Conservation (phyloP, 1,140 invertebrate species). For the Drosophila tani region DNA sequence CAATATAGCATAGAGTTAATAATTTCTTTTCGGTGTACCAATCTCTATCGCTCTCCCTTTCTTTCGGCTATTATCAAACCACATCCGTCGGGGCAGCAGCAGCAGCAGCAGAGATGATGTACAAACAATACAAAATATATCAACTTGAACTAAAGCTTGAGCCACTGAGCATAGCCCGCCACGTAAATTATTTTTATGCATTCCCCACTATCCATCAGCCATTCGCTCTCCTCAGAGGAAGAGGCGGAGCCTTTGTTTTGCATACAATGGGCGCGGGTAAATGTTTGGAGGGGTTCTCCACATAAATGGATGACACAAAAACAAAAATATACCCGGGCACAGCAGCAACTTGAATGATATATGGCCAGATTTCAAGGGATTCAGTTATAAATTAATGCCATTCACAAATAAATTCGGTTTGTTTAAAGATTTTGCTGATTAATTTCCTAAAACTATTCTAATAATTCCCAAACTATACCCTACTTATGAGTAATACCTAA, state of each 20-base stretch:
- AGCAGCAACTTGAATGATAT: conserved; percentile 9
- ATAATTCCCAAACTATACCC: not conserved
- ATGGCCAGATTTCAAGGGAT: conserved; percentile 15
- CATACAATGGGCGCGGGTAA: conserved; percentile 40
- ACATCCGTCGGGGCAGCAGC: conserved; percentile 68
- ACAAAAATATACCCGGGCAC: conserved; percentile 2
- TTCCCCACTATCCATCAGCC: conserved; percentile 26
- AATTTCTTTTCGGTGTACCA: conserved; percentile 9
- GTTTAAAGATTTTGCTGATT: not conserved
- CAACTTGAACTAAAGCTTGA: conserved; percentile 74
- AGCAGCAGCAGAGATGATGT: conserved; percentile 57
- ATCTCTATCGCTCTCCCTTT: conserved; percentile 20
- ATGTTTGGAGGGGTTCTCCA: conserved; percentile 12
- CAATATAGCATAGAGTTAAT: not conserved
- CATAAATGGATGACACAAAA: conserved; percentile 32
- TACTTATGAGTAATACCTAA: conserved; percentile 1
- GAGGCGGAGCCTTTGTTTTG: conserved; percentile 48
- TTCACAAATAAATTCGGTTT: conserved; percentile 15
- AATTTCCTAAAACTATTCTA: too few relatives aligned
- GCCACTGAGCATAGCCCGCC: conserved; percentile 62
- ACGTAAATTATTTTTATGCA: conserved; percentile 50
- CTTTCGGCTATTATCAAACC: conserved; percentile 72
- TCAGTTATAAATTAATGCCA: not conserved
- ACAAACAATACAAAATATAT: conserved; percentile 75
- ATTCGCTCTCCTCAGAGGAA: conserved; percentile 6